Conservation (phyloP, 2,888 invertebrate species). For the Lydus trimaculatus region DNA sequence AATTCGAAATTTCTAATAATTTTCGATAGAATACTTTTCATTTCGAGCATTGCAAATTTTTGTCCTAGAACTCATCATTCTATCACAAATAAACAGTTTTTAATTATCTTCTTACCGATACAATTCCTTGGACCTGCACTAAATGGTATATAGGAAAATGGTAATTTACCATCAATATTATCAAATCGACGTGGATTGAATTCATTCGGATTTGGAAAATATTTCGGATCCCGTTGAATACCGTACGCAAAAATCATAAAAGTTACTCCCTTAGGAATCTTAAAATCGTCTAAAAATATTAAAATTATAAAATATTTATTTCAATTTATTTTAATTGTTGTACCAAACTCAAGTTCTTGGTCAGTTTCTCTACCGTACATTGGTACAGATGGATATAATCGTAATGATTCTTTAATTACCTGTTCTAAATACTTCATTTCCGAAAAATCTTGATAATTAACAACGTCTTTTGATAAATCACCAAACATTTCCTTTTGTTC, state of each 20-base stretch:
- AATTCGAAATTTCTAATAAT: constrained; percentile 61
- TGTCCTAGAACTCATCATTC: constrained; percentile 50
- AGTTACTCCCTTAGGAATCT: neutral
- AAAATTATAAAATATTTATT: neutral
- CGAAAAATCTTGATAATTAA: constrained; percentile 36
- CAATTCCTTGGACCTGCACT: constrained; percentile 62
- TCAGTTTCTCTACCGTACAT: neutral
- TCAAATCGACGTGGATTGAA: constrained; percentile 58
- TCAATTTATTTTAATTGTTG: too few relatives aligned
- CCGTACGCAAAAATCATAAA: constrained; percentile 24
- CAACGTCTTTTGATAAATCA: constrained; percentile 27
- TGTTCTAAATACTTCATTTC: constrained; percentile 27
- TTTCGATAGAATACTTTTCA: constrained; percentile 64
- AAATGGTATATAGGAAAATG: constrained; percentile 29
- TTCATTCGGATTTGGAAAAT: constrained; percentile 55
- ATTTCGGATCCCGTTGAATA: constrained; percentile 53
- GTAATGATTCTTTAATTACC: constrained; percentile 25
- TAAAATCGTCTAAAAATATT: neutral
- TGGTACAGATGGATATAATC: constrained; percentile 3
- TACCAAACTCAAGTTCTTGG: neutral
- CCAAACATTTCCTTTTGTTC: constrained; percentile 54
- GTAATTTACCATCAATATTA: constrained; percentile 20
- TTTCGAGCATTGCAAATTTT: constrained; percentile 63
- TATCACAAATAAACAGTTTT: constrained; percentile 22
- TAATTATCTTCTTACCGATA: constrained; percentile 56